These are phyloP conservation scores for Cybosia mesomella DNA, from an alignment of 2,888 invertebrate genomes.

Conservation along the genomic window DNA sequence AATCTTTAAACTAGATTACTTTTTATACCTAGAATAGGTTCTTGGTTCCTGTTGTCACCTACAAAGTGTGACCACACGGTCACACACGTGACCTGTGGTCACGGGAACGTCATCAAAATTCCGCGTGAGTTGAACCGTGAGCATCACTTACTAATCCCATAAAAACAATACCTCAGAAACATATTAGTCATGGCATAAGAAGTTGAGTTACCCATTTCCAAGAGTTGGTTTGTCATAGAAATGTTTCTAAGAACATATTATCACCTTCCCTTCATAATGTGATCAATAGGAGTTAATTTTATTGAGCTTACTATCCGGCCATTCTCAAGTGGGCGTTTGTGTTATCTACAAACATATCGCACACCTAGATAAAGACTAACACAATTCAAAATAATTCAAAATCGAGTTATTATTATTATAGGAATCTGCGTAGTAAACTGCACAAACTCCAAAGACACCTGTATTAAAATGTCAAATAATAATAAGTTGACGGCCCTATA, in stretches of 20 bases:
- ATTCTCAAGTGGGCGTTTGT: conserved; percentile 8
- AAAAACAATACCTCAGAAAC: neutral
- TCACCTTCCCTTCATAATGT: neutral
- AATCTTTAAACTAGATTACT: no score
- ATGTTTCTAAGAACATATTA: conserved; percentile 10
- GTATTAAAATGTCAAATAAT: no score
- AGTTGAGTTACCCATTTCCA: neutral
- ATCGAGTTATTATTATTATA: no score
- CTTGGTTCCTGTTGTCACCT: no score
- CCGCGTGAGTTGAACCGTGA: neutral
- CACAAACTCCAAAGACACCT: no score
- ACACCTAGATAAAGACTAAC: no score
- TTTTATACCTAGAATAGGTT: neutral
- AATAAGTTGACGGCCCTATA: no score
- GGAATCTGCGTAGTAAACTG: no score
- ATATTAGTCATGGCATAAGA: neutral
- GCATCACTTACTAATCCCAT: neutral
- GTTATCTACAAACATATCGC: conserved; percentile 19
- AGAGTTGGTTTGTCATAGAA: conserved; percentile 8
- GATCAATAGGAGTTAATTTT: conserved; percentile 7
- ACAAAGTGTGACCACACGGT: no score
- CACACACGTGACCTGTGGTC: no score
- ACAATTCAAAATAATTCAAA: no score
- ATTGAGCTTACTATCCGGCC: conserved; percentile 3
- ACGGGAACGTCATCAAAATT: neutral